Base-by-base conservation (phyloP, 2,113 vertebrate species). In the Myrmecophaga tridactyla region DNA sequence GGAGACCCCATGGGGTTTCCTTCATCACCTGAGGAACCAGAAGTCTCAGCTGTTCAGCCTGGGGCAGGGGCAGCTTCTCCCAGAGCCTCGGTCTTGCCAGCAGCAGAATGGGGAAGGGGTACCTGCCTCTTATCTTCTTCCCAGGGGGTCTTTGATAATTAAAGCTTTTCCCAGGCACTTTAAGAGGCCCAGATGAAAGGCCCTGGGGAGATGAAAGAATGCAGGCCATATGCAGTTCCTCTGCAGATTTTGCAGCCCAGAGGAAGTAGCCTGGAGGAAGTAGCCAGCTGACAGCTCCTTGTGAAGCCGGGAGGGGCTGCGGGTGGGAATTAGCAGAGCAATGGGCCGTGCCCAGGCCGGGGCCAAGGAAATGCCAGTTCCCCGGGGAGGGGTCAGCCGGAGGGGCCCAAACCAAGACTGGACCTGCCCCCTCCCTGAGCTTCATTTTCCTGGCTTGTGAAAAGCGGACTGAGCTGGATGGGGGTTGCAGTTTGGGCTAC, bases 101-200 rank as follows among this genome's bases (percentile, higher is more conserved):
- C 95, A 43, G 56, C 9, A 43, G 87, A 94, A 88, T 82, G 90
- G 94, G 78, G 27, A 53, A 56, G 43, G 53, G 62, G 65, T 73
- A 2, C 60, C 62, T 51, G 86, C 60, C 72, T 87, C 43, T 82
- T 43, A 12, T 58, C 76, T 90, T 72, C 95, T 85, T 90, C 85
- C 48, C 34, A 39, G 43, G 90, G 76, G 21, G 73, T 77, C 84
- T 97, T 86, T 78, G 41, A 93, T n/a, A 27, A 36, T n/a, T 46
- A 67, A 67, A 78, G 76, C 76, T 82, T 89, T 83, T 75, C 88
- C 8, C 43, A 8, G 0, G 48, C 89, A 69, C 83, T 92, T 97
- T 43, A 89, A 91, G 95, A 86, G 92, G 41, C 86, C 60, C 73
- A 76, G 95, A 97, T 97, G 96, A 97, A 97, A 97, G 96, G 88